These are phyloP conservation scores for Sorex fumeus DNA, from an alignment of 2,113 vertebrate species.

Conservation along the genomic window DNA sequence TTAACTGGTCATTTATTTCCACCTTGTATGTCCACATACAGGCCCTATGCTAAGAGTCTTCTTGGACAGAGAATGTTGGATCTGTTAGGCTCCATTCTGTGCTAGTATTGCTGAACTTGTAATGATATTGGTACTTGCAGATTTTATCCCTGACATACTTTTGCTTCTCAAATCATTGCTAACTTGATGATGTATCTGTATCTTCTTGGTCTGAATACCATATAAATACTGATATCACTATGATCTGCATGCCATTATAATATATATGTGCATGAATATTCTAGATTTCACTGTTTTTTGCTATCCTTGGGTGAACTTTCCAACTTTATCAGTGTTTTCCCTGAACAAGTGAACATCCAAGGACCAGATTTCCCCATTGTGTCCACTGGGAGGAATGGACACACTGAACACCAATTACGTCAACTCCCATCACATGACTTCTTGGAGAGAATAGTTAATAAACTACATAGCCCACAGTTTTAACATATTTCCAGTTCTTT, in stretches of 20 bases:
- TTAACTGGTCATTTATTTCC: slow-evolving; percentile 11
- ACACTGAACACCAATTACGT: slow-evolving; percentile 52
- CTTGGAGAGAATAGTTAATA: slow-evolving; percentile 71
- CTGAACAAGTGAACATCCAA: background rate
- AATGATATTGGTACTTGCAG: background rate
- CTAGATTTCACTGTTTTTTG: background rate
- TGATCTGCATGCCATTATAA: background rate
- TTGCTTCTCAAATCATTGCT: slow-evolving; percentile 36
- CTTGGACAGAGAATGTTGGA: background rate
- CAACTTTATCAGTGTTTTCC: background rate
- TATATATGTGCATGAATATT: background rate
- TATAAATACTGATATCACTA: background rate
- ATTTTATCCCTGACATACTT: background rate
- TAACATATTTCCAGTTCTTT: slow-evolving; percentile 81
- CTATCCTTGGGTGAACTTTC: slow-evolving; percentile 11
- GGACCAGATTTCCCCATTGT: background rate
- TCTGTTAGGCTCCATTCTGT: background rate
- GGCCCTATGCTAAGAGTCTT: background rate
- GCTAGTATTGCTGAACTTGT: background rate
- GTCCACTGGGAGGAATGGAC: no score
- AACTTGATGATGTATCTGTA: slow-evolving; percentile 35
- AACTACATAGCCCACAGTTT: slow-evolving; percentile 75
- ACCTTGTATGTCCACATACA: background rate
- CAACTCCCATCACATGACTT: slow-evolving; percentile 30
- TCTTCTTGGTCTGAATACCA: slow-evolving; percentile 69